Evolutionary conservation across 1,140 invertebrate genomes (phyloP), one percentile per base, ranked within the genome.

Genomic region (Teleogryllus occipitalis): DNA sequence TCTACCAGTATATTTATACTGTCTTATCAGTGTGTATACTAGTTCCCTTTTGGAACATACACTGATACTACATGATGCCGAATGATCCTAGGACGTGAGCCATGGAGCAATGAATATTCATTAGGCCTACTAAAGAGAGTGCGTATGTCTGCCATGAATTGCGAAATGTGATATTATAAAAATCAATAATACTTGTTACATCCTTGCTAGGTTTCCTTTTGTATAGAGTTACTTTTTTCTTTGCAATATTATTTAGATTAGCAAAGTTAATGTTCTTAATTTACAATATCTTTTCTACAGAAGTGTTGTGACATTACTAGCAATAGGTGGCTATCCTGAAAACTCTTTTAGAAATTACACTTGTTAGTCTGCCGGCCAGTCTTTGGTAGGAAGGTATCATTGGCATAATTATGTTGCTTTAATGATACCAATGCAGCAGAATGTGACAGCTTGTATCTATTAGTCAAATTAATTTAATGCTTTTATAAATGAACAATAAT

Each of bases 61-160:
- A 65, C 54, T 65, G 54, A 65, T 39, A 65, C 18, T 10, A 18
- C 54, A 65, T 39, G 27, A 65, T 65, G 54, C 54, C 10, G 54
- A 65, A 65, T 18, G 54, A 65, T 65, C 54, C 54, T 65, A 65
- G 27, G 54, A 65, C 54, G 54, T 65, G 54, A 65, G 54, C 54
- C 54, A 65, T 65, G 54, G 54, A 65, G 54, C 54, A 65, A 65
- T 65, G 54, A 65, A 65, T 65, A 65, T 65, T 65, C 54, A 65
- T 65, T 65, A 65, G 54, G 54, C 54, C 54, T 65, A 65, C 54
- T 65, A 65, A 65, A 7, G 54, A 65, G 54, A 65, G 54, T 65
- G 54, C 54, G 54, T 65, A 65, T 65, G 54, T 65, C 18, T 65
- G 54, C 54, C 54, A 18, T 65, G 54, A 65, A 65, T 65, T 65